phyloP scores from a whole-genome alignment of 1,140 invertebrate species.

The Macrosteles quadrilineatus region DNA sequence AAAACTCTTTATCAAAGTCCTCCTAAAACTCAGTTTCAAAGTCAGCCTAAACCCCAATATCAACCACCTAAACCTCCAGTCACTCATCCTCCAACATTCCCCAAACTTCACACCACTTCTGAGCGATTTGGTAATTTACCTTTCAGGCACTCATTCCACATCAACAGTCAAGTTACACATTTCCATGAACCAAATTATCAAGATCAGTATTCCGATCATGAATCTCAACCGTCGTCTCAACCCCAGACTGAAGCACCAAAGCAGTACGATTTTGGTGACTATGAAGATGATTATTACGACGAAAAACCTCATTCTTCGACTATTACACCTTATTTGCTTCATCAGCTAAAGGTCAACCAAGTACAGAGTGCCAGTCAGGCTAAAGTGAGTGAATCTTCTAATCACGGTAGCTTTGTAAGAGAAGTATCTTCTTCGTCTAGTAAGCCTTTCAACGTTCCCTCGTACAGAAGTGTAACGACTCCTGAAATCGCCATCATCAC shows the following conservation, averaged over 20 bases:
- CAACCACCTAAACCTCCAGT: constrained; percentile 39
- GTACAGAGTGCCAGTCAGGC: constrained; percentile 13
- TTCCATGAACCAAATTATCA: constrained; percentile 1
- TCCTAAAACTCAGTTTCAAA: constrained; percentile 1
- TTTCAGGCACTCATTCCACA: constrained; percentile 36
- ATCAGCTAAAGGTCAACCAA: constrained; percentile 31
- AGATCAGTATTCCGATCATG: constrained; percentile 37
- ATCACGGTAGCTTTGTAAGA: constrained; percentile 24
- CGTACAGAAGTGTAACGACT: constrained; percentile 22
- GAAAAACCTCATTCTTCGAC: constrained; percentile 27
- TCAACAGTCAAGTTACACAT: constrained; percentile 1
- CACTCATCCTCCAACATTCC: constrained; percentile 42
- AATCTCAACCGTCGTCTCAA: neutral
- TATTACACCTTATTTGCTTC: constrained; percentile 29
- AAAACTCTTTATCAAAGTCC: constrained; percentile 25
- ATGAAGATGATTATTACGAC: constrained; percentile 25
- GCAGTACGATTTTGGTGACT: constrained; percentile 28
- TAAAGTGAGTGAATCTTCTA: neutral
- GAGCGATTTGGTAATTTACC: constrained; percentile 37
- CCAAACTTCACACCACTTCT: constrained; percentile 38
- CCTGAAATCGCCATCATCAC: constrained; percentile 35
- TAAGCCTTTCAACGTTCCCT: constrained; percentile 8
- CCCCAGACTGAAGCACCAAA: constrained; percentile 24
- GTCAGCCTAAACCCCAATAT: constrained; percentile 16
- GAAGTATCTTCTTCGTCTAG: neutral